phyloP scores from a whole-genome alignment of 2,113 vertebrate species.

The Callospermophilus lateralis region DNA sequence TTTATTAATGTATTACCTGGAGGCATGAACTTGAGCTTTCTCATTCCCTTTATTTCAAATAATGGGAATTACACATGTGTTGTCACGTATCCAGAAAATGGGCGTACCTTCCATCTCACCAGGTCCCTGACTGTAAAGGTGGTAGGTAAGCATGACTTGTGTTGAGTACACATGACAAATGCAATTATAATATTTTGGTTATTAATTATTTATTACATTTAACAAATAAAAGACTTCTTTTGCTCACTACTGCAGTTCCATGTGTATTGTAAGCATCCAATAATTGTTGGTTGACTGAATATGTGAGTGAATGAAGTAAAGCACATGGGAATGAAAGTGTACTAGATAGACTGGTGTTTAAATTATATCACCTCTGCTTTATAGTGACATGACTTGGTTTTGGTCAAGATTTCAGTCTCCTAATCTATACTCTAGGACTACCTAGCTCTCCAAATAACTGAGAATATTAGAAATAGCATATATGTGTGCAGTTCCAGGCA shows the following conservation, averaged over 20 bases:
- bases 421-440: not conserved
- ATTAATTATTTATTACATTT: not conserved
- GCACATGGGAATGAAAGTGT: not conserved
- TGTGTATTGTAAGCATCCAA: not conserved
- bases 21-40: slow-evolving; percentile 85
- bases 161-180: not conserved
- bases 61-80: slow-evolving; percentile 92
- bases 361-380: not conserved
- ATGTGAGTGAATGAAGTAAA: not conserved
- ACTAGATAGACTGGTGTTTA: not conserved
- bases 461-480: not conserved
- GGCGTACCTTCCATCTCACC: slow-evolving; percentile 89
- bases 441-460: not conserved
- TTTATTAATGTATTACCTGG: slow-evolving; percentile 76
- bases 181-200: not conserved
- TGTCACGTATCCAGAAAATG: slow-evolving; percentile 89
- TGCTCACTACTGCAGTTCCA: not conserved
- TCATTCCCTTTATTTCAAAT: slow-evolving; percentile 76
- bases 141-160: slow-evolving; percentile 90
- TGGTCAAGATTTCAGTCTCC: not conserved
- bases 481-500: not conserved
- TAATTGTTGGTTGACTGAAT: not conserved
- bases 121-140: slow-evolving; percentile 90
- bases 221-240: not conserved
- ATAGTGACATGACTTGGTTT: not conserved